These are phyloP conservation scores for Campodea augens DNA, from an alignment of 1,140 invertebrate genomes.

Conservation along the genomic window DNA sequence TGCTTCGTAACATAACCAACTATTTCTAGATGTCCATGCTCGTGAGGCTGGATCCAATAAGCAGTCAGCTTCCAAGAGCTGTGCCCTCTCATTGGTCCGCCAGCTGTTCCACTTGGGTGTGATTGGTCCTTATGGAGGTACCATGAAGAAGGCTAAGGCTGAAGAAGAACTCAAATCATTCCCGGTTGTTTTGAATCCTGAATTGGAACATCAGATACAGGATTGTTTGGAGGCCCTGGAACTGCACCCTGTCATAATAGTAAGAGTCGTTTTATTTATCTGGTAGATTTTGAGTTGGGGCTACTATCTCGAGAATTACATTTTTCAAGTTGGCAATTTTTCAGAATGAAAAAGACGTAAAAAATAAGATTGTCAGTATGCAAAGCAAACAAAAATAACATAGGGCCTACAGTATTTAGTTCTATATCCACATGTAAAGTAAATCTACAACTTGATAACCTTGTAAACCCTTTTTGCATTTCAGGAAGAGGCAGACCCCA, in stretches of 20 bases:
- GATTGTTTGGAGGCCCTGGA: conserved; percentile 40
- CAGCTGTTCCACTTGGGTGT: conserved; percentile 88
- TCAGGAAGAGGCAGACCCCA: conserved; percentile 9
- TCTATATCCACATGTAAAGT: no score
- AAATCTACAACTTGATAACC: no score
- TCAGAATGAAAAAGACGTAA: no score
- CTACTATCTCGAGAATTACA: no score
- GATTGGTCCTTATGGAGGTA: conserved; percentile 71
- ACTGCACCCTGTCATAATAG: conserved; percentile 28
- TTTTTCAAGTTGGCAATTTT: no score
- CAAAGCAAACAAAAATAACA: no score
- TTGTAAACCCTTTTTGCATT: no score
- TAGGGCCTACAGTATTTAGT: no score
- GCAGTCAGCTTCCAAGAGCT: conserved; percentile 87
- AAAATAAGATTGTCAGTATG: no score
- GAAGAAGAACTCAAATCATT: conserved; percentile 54
- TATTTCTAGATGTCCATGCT: conserved; percentile 25
- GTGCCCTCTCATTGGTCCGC: conserved; percentile 80
- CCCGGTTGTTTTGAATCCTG: conserved; percentile 48
- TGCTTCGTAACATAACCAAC: no score
- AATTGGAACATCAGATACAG: conserved; percentile 40
- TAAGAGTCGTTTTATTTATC: conserved; percentile 10
- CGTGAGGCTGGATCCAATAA: conserved; percentile 89
- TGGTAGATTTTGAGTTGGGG: no score
- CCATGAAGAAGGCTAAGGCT: conserved; percentile 63